Evolutionary conservation across 53 echinoderm and acorn worm species (phyloP).

Genomic region (Holothuria leucospilota): DNA sequence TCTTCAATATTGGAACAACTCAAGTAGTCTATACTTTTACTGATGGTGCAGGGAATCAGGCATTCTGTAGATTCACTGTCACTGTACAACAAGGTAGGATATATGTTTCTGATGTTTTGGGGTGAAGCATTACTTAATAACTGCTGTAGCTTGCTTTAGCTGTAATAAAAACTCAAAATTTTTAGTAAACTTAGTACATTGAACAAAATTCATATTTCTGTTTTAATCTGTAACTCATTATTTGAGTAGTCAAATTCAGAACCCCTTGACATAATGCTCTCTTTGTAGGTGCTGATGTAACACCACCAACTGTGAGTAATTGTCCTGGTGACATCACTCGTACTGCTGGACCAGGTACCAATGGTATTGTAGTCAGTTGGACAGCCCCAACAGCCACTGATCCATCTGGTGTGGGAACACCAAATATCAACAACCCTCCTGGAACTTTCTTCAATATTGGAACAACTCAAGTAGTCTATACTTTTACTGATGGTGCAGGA

Average conservation of each 20-base stretch:
- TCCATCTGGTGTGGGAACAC: background rate
- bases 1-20: background rate
- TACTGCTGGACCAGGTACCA: slow-evolving; percentile 10
- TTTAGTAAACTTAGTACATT: too few relatives aligned
- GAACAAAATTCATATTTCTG: too few relatives aligned
- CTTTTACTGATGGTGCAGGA: slow-evolving; percentile 22
- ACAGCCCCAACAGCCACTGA: slow-evolving; percentile 21
- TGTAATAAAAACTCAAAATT: too few relatives aligned
- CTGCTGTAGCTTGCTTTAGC: too few relatives aligned
- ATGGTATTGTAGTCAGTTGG: slow-evolving; percentile 10
- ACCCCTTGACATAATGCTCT: background rate
- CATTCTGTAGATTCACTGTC: too few relatives aligned
- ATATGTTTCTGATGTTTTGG: too few relatives aligned
- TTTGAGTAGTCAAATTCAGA: background rate
- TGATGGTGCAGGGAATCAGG: too few relatives aligned
- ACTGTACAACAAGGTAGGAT: too few relatives aligned
- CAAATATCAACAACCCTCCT: background rate
- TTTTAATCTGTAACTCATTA: too few relatives aligned
- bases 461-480: slow-evolving; percentile 31
- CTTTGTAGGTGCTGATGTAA: background rate
- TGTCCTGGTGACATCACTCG: slow-evolving; percentile 34
- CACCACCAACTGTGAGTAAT: slow-evolving; percentile 7
- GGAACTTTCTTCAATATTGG: background rate
- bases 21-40: background rate
- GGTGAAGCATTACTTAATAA: too few relatives aligned